Conservation (phyloP, 2,888 invertebrate genomes). For the Sycophila texana region DNA sequence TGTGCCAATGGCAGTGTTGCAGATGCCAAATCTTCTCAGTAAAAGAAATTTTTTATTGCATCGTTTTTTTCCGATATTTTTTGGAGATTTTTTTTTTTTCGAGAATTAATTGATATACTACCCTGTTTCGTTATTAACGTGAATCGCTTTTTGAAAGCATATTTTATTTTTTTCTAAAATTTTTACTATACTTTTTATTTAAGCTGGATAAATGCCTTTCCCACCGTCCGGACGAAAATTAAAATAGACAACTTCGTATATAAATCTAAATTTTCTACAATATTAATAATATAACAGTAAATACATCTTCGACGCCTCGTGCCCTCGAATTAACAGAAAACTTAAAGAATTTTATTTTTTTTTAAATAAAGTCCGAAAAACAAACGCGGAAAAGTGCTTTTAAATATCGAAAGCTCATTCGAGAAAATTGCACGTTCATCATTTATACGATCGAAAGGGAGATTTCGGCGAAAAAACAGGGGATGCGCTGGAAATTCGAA, state of each 20-base stretch:
- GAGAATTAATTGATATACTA: conserved; percentile 74
- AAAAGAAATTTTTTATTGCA: too few relatives aligned
- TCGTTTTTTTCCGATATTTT: background rate
- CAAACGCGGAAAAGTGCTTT: background rate
- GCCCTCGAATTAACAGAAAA: background rate
- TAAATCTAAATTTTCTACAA: conserved; percentile 36
- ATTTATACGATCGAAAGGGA: too few relatives aligned
- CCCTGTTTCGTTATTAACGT: conserved; percentile 74
- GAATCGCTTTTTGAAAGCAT: conserved; percentile 63
- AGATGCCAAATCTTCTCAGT: background rate
- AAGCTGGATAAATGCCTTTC: conserved; percentile 20
- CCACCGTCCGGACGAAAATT: conserved; percentile 27
- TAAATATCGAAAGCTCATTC: too few relatives aligned
- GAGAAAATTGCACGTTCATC: too few relatives aligned
- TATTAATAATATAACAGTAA: conserved; percentile 37
- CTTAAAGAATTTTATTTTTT: conserved; percentile 8
- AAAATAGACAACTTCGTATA: conserved; percentile 31
- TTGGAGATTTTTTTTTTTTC: conserved; percentile 45
- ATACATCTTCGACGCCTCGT: conserved; percentile 23
- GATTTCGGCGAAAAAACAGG: too few relatives aligned
- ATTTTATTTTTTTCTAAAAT: conserved; percentile 23
- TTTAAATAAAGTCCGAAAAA: conserved; percentile 7
- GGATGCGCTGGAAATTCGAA: background rate
- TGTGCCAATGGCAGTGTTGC: too few relatives aligned
- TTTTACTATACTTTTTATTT: conserved; percentile 23